Percentiles rank a stretch among this genome's conserved stretches.
These are phyloP conservation scores for Drosophila simulans DNA, from an alignment of 1,140 invertebrate species.

Conservation along the genomic window DNA sequence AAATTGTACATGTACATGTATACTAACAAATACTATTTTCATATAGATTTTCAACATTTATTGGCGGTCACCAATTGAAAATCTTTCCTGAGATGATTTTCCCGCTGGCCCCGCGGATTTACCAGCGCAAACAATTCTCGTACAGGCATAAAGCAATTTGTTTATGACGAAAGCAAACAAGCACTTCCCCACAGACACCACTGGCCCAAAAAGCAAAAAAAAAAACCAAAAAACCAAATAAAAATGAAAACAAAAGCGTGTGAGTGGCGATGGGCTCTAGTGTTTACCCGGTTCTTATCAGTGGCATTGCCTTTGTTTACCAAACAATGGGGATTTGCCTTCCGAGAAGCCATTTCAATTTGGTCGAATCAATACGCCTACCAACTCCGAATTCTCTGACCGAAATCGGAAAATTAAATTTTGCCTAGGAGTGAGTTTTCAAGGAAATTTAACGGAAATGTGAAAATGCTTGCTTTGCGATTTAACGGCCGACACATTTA, in stretches of 20 bases:
- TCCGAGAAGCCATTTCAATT: conserved; percentile 34
- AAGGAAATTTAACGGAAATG: no score
- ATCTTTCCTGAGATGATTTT: not conserved
- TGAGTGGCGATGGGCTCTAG: conserved; percentile 5
- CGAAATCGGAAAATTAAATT: conserved; percentile 6
- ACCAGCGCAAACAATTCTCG: conserved; percentile 13
- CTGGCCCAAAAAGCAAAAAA: conserved; percentile 4
- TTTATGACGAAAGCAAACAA: conserved; percentile 47
- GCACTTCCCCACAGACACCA: conserved; percentile 22
- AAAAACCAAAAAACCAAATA: conserved; percentile 6
- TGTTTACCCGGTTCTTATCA: conserved; percentile 40
- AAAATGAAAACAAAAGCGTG: conserved; percentile 33
- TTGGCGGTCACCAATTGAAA: not conserved
- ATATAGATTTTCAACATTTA: not conserved
- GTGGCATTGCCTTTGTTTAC: conserved; percentile 32
- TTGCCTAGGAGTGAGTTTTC: not conserved
- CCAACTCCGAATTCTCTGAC: not conserved
- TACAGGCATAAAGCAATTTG: conserved; percentile 37
- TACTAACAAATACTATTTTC: not conserved
- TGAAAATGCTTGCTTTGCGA: not conserved
- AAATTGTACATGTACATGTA: not conserved
- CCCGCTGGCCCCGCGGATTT: not conserved
- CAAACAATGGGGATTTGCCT: conserved; percentile 34
- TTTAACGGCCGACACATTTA: not conserved
- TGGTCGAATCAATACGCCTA: conserved; percentile 10